phyloP scores from a whole-genome alignment of 2,113 vertebrate genomes.

The Cyphomyrus plagiostoma region DNA sequence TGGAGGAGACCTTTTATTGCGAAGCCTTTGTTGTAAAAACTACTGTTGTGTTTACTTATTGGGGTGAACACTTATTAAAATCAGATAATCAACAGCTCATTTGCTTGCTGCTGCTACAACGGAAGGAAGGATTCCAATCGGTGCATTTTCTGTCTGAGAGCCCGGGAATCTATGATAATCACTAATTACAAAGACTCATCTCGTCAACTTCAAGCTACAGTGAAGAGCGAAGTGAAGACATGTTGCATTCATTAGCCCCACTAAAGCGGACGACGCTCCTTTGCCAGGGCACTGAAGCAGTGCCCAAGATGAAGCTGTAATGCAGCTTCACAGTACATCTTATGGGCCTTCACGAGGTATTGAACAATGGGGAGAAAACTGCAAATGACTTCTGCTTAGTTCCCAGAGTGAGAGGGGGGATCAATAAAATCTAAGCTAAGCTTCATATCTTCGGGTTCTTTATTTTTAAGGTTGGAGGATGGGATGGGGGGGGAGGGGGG shows the following conservation, averaged over 20 bases:
- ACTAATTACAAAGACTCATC: slow-evolving; percentile 8
- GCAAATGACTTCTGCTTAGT: slow-evolving; percentile 60
- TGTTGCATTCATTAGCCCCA: slow-evolving; percentile 35
- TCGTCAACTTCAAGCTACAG: neutral
- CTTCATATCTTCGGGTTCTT: slow-evolving; percentile 48
- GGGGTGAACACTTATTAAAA: slow-evolving; percentile 3
- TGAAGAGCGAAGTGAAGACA: neutral
- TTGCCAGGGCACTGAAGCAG: slow-evolving; percentile 32
- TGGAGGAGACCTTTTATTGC: neutral
- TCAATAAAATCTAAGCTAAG: slow-evolving; percentile 60
- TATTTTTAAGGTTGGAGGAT: slow-evolving; percentile 29
- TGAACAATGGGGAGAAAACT: slow-evolving; percentile 48
- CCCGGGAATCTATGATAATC: neutral
- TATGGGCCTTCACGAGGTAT: slow-evolving; percentile 53
- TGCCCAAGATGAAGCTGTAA: slow-evolving; percentile 34
- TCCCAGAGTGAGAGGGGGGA: slow-evolving; percentile 46
- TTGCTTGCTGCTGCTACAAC: neutral
- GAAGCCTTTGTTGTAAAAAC: neutral
- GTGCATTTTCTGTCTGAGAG: neutral
- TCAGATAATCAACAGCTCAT: neutral
- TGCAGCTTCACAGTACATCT: slow-evolving; percentile 43
- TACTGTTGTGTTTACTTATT: slow-evolving; percentile 13
- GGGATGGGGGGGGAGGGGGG: slow-evolving; percentile 24
- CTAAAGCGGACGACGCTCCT: slow-evolving; percentile 50
- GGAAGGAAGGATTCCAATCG: neutral